A percentile compares a stretch with the other conserved stretches of the same genome.
phyloP scores from a whole-genome alignment of 2,797 vertebrate genomes.

The Enteromius viviparus region DNA sequence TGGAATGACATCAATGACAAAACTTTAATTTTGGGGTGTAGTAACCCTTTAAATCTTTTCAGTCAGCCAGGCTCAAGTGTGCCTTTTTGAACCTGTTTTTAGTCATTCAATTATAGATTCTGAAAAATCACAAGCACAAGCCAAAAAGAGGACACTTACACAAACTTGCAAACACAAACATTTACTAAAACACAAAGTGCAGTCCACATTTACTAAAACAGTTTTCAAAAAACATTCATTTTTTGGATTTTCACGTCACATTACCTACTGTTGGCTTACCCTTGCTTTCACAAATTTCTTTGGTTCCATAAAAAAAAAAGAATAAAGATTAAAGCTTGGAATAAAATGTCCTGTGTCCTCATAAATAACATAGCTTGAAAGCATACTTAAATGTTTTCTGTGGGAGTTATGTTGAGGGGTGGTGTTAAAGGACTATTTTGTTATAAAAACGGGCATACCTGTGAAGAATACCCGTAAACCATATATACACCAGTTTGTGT shows the following conservation, averaged over 20 bases:
- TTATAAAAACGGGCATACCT: not conserved
- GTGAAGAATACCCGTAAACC: not conserved
- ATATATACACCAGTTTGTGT: not conserved
- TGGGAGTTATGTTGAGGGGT: not conserved
- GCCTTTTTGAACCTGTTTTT: not conserved
- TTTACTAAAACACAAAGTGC: slow-evolving; percentile 1
- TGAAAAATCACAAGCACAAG: slow-evolving; percentile 30
- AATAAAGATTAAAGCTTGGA: slow-evolving; percentile 69
- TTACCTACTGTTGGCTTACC: slow-evolving; percentile 74
- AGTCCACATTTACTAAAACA: slow-evolving; percentile 6
- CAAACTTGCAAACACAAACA: slow-evolving; percentile 35
- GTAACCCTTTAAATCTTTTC: not conserved
- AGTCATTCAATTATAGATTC: not conserved
- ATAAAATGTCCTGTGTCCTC: slow-evolving; percentile 29
- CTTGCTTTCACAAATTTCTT: slow-evolving; percentile 89
- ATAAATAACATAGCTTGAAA: not conserved
- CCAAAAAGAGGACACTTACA: slow-evolving; percentile 12
- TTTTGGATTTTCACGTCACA: slow-evolving; percentile 7
- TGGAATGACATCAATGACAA: too few species aligned
- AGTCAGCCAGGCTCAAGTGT: not conserved
- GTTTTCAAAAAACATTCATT: not conserved
- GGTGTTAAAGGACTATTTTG: not conserved
- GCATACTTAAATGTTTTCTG: not conserved
- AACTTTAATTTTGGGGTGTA: too few species aligned
- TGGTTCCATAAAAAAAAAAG: slow-evolving; percentile 70